A percentile compares a stretch with the other conserved stretches of the same genome.
phyloP scores from a whole-genome alignment of 2,888 invertebrate species.

The Sympetrum striolatum region DNA sequence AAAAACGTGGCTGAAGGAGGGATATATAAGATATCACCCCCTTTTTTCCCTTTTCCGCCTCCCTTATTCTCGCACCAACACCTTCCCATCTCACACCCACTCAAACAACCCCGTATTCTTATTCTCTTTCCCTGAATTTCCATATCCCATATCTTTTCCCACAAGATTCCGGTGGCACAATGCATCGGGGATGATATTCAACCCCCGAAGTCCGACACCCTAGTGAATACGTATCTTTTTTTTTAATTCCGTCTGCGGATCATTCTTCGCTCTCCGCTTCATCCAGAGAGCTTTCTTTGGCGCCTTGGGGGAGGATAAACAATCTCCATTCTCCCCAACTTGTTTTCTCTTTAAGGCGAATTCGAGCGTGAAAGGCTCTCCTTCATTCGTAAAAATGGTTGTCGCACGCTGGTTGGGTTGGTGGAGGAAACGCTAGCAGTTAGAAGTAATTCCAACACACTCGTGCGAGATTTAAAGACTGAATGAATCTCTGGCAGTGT shows the following conservation, averaged over 20 bases:
- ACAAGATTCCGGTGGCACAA: background rate
- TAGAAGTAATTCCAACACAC: no score
- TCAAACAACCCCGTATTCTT: background rate
- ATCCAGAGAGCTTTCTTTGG: background rate
- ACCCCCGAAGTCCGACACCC: background rate
- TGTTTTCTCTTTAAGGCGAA: no score
- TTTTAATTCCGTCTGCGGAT: background rate
- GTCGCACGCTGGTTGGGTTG: no score
- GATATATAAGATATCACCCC: background rate
- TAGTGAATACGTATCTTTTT: background rate
- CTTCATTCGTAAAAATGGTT: no score
- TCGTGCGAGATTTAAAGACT: no score
- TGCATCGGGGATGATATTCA: background rate
- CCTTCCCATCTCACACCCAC: background rate
- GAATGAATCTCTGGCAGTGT: no score
- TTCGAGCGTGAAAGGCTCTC: no score
- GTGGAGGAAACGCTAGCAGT: no score
- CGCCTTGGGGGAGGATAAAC: no score
- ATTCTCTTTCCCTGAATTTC: background rate
- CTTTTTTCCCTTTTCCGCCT: background rate
- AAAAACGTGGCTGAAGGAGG: background rate
- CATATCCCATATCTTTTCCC: background rate
- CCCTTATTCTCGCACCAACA: background rate
- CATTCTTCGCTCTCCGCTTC: background rate
- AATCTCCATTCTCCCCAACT: no score